A percentile compares a stretch with the other conserved stretches of the same genome.
Conservation (phyloP, 2,888 invertebrate species). For the Calameuta pallipes region DNA sequence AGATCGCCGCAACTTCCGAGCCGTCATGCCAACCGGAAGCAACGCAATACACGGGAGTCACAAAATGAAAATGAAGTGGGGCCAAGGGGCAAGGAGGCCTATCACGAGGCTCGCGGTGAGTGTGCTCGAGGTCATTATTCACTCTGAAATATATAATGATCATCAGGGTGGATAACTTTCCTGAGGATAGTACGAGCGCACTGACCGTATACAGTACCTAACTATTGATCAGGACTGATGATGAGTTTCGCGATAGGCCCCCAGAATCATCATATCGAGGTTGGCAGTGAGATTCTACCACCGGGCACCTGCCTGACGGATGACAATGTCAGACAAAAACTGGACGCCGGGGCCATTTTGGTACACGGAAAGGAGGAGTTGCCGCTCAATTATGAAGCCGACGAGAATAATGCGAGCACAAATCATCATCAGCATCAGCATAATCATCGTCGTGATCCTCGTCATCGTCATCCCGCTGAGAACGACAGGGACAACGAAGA, state of each 20-base stretch:
- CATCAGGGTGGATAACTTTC: neutral
- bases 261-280: constrained; percentile 58
- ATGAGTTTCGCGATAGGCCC: constrained; percentile 40
- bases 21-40: constrained; percentile 44
- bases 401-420: constrained; percentile 30
- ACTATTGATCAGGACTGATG: constrained; percentile 34
- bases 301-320: constrained; percentile 60
- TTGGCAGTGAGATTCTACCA: constrained; percentile 61
- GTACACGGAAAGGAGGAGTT: constrained; percentile 78
- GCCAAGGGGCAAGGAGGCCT: constrained; percentile 46
- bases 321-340: constrained; percentile 66
- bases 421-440: constrained; percentile 23
- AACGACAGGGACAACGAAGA: constrained; percentile 24
- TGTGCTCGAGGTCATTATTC: constrained; percentile 34
- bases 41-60: constrained; percentile 44
- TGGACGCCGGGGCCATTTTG: constrained; percentile 67
- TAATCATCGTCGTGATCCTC: constrained; percentile 16
- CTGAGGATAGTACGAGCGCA: constrained; percentile 2
- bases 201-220: constrained; percentile 1
- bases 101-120: constrained; percentile 58
- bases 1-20: constrained; percentile 42
- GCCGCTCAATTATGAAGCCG: constrained; percentile 69
- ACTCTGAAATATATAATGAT: neutral
- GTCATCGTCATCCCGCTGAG: constrained; percentile 22
- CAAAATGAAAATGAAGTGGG: constrained; percentile 38